Evolutionary conservation across 2,888 invertebrate genomes (phyloP), one percentile per base, ranked within the genome.

Genomic region (Dinocampus coccinellae): DNA sequence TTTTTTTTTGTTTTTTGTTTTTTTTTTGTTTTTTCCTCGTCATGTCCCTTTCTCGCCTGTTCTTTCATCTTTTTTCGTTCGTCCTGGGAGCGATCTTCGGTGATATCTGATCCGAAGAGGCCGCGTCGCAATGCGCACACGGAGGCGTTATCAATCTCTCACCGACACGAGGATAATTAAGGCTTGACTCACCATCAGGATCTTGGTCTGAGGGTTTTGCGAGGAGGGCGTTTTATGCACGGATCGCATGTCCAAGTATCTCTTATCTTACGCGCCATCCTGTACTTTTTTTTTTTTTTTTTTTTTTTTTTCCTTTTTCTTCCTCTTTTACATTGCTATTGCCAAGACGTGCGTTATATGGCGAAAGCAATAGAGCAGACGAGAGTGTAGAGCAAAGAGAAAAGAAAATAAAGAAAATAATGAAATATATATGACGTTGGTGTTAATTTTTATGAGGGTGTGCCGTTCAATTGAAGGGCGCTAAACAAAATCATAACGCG

Each of bases 191-290:
- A 63, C 42, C 72, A 67, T 64, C 73, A 69, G 52, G 74, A 72
- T 69, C 69, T 47, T 16, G 22, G 55, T 36, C 66, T 62, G 70
- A 69, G 70, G n/a, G 69, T 75, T 74, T 75, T 72, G 75, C 36
- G 69, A 26, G 67, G 65, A 71, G 73, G 70, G 74, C 73, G 75
- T 79, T 83, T 82, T 81, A 80, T 80, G 80, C 80, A 80, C 76
- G 81, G 78, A 80, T 83, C 76, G 83, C 83, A 83, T 83, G 83
- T 81, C 79, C 80, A 73, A 74, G 75, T 79, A 78, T 79, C 81
- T 53, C 66, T 82, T 83, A 83, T 83, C 82, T 81, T 76, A 77
- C 77, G 78, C 81, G 79, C 80, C 78, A 82, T 82, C 81, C 80
- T 74, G 76, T 76, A 78, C 77, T 79, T 83, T 82, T 82, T 81